Percentiles rank a stretch among this genome's conserved stretches.
Conservation (phyloP, 2,797 vertebrate genomes). For the Apogon hyalosoma region DNA sequence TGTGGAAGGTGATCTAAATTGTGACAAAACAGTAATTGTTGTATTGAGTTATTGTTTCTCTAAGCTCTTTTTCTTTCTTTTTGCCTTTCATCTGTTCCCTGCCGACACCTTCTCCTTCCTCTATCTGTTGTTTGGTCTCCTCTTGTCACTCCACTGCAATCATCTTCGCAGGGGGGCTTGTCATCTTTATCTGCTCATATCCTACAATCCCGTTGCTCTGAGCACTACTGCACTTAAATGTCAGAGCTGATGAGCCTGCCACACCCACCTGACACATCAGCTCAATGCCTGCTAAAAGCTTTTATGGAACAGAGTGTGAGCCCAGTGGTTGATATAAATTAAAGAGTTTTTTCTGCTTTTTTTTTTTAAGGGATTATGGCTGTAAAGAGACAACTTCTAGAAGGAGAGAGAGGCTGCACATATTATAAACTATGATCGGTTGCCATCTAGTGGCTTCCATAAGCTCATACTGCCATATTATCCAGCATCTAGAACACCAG, state of each 20-base stretch:
- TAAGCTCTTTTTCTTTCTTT: slow-evolving; percentile 57
- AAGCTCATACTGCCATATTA: slow-evolving; percentile 1
- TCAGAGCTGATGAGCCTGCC: slow-evolving; percentile 92
- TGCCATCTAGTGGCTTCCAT: slow-evolving; percentile 78
- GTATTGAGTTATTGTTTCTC: slow-evolving; percentile 77
- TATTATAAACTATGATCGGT: slow-evolving; percentile 47
- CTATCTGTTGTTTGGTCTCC: slow-evolving; percentile 82
- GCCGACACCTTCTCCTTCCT: slow-evolving; percentile 73
- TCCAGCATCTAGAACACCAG: not conserved
- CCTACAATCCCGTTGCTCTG: slow-evolving; percentile 94
- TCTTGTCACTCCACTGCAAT: slow-evolving; percentile 90
- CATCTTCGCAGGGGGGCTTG: slow-evolving; percentile 93
- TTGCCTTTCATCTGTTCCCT: slow-evolving; percentile 76
- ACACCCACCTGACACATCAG: slow-evolving; percentile 83
- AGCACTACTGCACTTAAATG: slow-evolving; percentile 99
- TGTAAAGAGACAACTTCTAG: slow-evolving; percentile 62
- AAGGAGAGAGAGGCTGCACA: not conserved
- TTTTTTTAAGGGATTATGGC: slow-evolving; percentile 42
- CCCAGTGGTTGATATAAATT: slow-evolving; percentile 76
- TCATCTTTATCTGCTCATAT: slow-evolving; percentile 89
- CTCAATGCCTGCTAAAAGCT: slow-evolving; percentile 82
- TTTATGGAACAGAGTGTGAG: slow-evolving; percentile 74
- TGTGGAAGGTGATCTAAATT: slow-evolving; percentile 59
- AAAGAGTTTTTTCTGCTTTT: slow-evolving; percentile 62
- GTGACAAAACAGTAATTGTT: slow-evolving; percentile 73